Base-by-base conservation (phyloP, 2,888 invertebrate species). In the Standfussiana lucernea region DNA sequence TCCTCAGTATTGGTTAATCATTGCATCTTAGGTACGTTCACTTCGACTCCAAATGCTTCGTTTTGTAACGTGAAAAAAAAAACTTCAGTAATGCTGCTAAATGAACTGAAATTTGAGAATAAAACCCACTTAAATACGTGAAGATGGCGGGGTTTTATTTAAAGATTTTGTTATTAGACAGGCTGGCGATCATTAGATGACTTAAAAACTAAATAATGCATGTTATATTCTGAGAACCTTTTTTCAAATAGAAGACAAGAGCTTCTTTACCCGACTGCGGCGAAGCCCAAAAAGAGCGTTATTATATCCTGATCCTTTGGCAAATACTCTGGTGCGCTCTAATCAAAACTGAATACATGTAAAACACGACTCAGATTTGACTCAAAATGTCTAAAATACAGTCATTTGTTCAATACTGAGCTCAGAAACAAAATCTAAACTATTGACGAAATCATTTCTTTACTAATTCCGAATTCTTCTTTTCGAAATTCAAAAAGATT, bases 41-140 rank as follows among this genome's bases (percentile, higher is more conserved):
- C 79, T 83, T 79, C 7, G n/a, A 28, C 2, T 59, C 28, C n/a
- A 83, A 81, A 77, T 65, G 64, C 40, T 72, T 79, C 4, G 10
- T 81, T 78, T 83, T 72, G 81, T 32, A 81, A 81, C 37, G 0
- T 35, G 13, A 45, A 64, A 70, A 66, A 79, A 71, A 61, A 45
- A 37, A 56, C 53, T 69, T 65, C 28, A 45, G n/a, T 40, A 77
- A 59, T 61, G 37, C 77, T 13, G 35, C 59, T 77, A 71, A 82
- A 67, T 82, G 15, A 50, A 65, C 28, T 77, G 80, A 67, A 78
- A 71, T 83, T 80, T 71, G 7, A 45, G 21, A 76, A 24, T 61
- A 64, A 28, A 56, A 50, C 62, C 15, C 21, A 53, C 28, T 53
- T n/a, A n/a, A 45, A 56, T 32, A n/a, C 8, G n/a, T 40, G 21